Evolutionary conservation across 2,888 invertebrate genomes (phyloP), one percentile per base, ranked within the genome.

Genomic region (Caprella mutica): DNA sequence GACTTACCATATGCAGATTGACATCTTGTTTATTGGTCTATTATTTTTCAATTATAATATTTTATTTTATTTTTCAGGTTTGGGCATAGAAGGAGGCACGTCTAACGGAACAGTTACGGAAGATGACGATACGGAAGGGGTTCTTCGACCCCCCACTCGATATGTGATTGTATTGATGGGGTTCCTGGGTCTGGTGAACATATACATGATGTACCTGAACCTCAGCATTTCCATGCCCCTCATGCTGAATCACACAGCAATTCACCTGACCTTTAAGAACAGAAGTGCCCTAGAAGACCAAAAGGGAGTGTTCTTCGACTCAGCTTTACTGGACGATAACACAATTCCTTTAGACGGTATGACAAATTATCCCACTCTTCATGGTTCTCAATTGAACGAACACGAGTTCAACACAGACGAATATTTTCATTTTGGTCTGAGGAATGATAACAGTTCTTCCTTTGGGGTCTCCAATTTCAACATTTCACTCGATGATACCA

Each of bases 171-270:
- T 65, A 17, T 39, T 60, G 14, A 44, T 65, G 61, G 53, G 56
- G 44, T 65, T 65, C 55, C 38, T 65, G 9, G 65, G 58, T 19
- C 48, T 65, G 35, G 29, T 58, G 17, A 65, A 58, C 56, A 61
- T 61, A 4, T 65, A 65, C 58, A 65, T 65, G 61, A 52, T 65
- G 40, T 56, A 61, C 35, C 52, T 61, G 12, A 65, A 65, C 46
- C 33, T 65, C 6, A 39, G 54, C 23, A 58, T 65, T 14, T 60
- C 65, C 27, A 53, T 65, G 40, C 61, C 61, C 17, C 50, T 58
- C 35, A 65, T 65, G 65, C 58, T 65, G 9, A 58, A 65, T 46
- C 61, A 65, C 54, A 65, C 60, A 9, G 61, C 58, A 5, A 56
- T 44, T 30, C 44, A 44, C 29, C 38, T 38, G 19, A 44, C 29